These are phyloP conservation scores for Drosophila borborema DNA, from an alignment of 2,888 invertebrate species.

Conservation along the genomic window DNA sequence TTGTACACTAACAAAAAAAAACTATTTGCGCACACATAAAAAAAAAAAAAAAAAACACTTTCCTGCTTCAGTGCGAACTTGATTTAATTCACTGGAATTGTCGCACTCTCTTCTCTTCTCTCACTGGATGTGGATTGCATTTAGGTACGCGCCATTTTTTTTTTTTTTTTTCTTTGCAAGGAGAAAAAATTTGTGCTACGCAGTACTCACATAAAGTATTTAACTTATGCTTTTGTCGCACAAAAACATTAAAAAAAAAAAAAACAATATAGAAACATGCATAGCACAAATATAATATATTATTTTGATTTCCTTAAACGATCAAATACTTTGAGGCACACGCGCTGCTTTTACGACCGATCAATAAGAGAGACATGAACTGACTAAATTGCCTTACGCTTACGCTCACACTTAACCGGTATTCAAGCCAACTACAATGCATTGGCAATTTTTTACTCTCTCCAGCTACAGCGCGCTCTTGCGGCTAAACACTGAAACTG, in stretches of 20 bases:
- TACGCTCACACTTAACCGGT: not conserved
- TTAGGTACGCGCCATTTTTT: not conserved
- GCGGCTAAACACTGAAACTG: not conserved
- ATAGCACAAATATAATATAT: not conserved
- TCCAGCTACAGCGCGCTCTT: not conserved
- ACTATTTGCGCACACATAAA: not conserved
- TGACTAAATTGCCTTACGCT: conserved; percentile 6
- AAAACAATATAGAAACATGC: not conserved
- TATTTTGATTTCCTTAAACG: not conserved
- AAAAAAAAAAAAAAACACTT: no score
- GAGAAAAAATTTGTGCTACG: not conserved
- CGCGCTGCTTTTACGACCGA: not conserved
- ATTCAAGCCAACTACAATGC: not conserved
- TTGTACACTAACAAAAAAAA: not conserved
- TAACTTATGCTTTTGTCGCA: not conserved
- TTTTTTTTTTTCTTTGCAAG: not conserved
- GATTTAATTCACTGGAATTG: not conserved
- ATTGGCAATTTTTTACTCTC: not conserved
- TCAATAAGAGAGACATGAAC: not conserved
- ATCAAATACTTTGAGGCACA: not conserved
- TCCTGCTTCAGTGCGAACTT: not conserved
- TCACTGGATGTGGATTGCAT: conserved; percentile 9
- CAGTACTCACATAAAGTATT: not conserved
- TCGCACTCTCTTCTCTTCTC: not conserved
- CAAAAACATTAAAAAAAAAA: no score